phyloP scores from a whole-genome alignment of 1,140 invertebrate species.

The Lepidotrigona ventralis region DNA sequence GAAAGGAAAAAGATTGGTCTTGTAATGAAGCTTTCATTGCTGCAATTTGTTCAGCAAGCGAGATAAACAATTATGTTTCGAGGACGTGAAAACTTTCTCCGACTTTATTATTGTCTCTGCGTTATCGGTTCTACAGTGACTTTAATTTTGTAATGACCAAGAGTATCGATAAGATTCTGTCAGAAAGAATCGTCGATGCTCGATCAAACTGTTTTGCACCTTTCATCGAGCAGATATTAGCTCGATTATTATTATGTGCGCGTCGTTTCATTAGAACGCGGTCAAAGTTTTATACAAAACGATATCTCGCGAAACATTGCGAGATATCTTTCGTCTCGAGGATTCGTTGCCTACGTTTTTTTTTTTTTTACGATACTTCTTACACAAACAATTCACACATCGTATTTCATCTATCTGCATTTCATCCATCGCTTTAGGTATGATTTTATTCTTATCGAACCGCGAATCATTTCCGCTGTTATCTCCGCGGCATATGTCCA shows the following conservation, averaged over 20 bases:
- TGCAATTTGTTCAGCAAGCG: background rate
- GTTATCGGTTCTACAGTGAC: background rate
- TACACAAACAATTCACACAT: background rate
- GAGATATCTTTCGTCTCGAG: too few species aligned
- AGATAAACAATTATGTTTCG: background rate
- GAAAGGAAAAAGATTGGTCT: background rate
- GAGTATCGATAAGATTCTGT: background rate
- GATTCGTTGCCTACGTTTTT: background rate
- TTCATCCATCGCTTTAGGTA: too few species aligned
- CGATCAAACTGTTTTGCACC: background rate
- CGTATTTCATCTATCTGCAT: too few species aligned
- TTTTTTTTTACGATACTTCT: background rate
- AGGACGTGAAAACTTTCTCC: constrained; percentile 12
- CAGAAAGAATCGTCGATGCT: background rate
- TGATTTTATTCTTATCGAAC: background rate
- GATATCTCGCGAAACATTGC: background rate
- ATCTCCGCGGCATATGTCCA: background rate
- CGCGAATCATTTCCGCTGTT: background rate
- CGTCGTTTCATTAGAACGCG: background rate
- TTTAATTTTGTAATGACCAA: background rate
- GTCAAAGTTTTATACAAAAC: background rate
- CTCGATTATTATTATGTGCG: too few species aligned
- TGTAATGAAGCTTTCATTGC: background rate
- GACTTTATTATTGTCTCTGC: background rate
- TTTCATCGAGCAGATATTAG: too few species aligned